Base-by-base conservation (phyloP, 1,140 invertebrate species). In the Microplitis demolitor region DNA sequence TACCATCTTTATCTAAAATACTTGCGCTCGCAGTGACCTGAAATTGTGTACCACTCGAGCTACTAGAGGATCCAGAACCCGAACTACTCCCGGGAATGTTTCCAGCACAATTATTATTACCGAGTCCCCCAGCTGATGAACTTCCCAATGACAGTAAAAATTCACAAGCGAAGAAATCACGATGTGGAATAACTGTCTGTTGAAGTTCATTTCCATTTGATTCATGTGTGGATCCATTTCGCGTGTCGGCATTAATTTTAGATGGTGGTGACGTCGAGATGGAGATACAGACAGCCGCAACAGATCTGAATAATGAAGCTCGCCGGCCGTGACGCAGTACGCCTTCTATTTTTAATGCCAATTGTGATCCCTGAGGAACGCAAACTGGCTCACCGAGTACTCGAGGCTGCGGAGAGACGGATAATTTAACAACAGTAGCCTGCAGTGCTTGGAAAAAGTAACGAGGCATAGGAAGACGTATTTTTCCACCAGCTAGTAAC, bases 401-500 rank as follows among this genome's bases (percentile, higher is more conserved):
- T 75, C 93, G 87, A 0, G 95, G 94, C 83, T 95, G 94, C 0
- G 96, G 95, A 37, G 92, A 93, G 6, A 97, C 91, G 1, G 94
- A 94, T 60, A 97, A 84, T 88, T 95, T 91, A 1, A 95, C 91
- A 69, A 89, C 91, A 5, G 95, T 97, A 1, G 91, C 91, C 83
- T 97, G 96, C 8, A 96, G 85, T 4, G 92, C 91, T 89, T 97
- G 96, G 87, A 96, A 97, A 83, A 96, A 96, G 79, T 93, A 96
- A 50, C 96, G 88, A 14, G 96, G 95, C 77, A 94, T 90, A 51
- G 92, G 90, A 6, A 95, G 82, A 31, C 84, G 78, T 71, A 86
- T 81, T 67, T 92, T 91, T 14, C 92, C 90, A 69, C 88, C 89
- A 45, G 91, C 88, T 50, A 95, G 81, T n/a, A 92, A 86, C 53